Base-by-base conservation (phyloP, 2,797 vertebrate genomes). In the Amblyopsis hoosieri region DNA sequence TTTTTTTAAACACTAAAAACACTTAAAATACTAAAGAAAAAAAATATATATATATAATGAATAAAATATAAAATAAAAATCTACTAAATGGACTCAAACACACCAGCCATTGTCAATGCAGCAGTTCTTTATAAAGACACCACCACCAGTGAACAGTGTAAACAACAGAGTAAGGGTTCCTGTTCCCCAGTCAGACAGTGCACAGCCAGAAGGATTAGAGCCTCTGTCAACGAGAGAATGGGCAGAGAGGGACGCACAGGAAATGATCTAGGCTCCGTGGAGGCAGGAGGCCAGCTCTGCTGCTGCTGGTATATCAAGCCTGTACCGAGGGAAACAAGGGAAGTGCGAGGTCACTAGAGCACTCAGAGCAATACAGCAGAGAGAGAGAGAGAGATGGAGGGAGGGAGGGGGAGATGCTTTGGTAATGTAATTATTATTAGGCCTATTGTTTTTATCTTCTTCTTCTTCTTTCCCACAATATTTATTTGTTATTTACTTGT, bases 221-320 rank as follows among this genome's bases (percentile, higher is more conserved):
- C 47, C 72, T 75, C 82, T 79, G 78, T 91, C 85, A 90, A 87
- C 62, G 63, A 83, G 85, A 89, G 79, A 90, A 87, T 84, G 76
- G 78, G 74, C 82, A 78, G 76, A 80, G 76, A 80, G 86, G 73
- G 82, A 76, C 29, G 70, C 75, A 84, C 89, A 91, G 91, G 90
- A 93, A 92, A 87, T 84, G 80, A 86, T 84, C 66, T 13, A 45
- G 69, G 84, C 78, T 79, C 81, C 83, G 69, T 80, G 81, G 78
- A 87, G 82, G 81, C 79, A 67, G 79, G 78, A 81, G 83, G 83
- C 84, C 52, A 15, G 70, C 75, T 78, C 80, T 83, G 83, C 88
- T 87, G 85, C 84, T 84, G 71, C 37, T 37, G 23, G 31, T 52
- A 60, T 64, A 70, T 58, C 76, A 85, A 69, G 67, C 77, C 71